Conservation (phyloP, 2,113 vertebrate species). For the Campylorhamphus procurvoides region DNA sequence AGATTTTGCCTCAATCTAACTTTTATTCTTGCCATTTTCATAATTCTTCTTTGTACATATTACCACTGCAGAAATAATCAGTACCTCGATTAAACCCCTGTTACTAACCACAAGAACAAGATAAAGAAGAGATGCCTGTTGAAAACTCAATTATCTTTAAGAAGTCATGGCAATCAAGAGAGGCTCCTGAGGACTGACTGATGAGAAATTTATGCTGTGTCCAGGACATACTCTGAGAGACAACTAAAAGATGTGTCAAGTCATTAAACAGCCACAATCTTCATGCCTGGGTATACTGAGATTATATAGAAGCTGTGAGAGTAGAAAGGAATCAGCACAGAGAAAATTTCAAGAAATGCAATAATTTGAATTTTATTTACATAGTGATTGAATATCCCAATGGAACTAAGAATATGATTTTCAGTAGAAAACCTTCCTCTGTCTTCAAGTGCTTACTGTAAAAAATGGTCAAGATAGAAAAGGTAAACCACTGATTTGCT, state of each 20-base stretch:
- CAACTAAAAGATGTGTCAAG: neutral
- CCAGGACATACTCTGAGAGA: neutral
- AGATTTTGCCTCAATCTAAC: neutral
- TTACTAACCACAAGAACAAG: neutral
- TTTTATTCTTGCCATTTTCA: neutral
- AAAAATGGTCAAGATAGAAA: neutral
- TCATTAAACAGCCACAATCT: too few species aligned
- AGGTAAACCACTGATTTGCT: neutral
- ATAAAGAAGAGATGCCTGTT: neutral
- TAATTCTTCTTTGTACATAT: neutral
- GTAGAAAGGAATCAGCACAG: neutral
- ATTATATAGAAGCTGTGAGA: neutral
- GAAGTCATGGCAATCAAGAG: neutral
- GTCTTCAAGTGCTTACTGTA: neutral
- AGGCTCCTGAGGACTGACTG: neutral
- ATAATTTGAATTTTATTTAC: neutral
- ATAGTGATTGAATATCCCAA: neutral
- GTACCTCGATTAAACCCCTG: neutral
- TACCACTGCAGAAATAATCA: neutral
- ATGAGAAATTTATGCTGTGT: neutral
- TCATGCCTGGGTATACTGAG: neutral
- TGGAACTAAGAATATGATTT: neutral
- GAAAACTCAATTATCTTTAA: neutral
- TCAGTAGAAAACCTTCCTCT: neutral
- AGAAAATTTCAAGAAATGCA: neutral